A percentile compares a stretch with the other conserved stretches of the same genome.
These are phyloP conservation scores for Amblyopsis hoosieri DNA, from an alignment of 2,797 vertebrate species.

Conservation along the genomic window DNA sequence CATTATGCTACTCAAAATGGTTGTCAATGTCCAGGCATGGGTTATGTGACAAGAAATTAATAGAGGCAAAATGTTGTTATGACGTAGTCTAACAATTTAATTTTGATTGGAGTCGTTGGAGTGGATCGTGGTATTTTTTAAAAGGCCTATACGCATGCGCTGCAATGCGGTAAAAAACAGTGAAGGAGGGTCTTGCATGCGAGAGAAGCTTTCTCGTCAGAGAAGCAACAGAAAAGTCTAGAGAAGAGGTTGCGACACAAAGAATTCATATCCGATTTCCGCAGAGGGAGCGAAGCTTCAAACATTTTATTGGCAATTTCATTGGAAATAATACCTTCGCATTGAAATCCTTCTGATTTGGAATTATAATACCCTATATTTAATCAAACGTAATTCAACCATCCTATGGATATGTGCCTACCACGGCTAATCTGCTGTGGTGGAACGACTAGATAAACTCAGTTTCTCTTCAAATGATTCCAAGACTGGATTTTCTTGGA, in stretches of 20 bases:
- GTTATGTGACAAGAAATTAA: no score
- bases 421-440: conserved; percentile 37
- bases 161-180: conserved; percentile 69
- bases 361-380: conserved; percentile 39
- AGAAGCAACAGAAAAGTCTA: background rate
- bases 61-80: background rate
- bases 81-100: background rate
- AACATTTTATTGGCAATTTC: conserved; percentile 29
- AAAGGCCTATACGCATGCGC: conserved; percentile 64
- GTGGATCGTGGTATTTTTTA: conserved; percentile 1
- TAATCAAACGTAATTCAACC: conserved; percentile 48
- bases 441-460: conserved; percentile 64
- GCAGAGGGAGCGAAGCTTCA: conserved; percentile 16
- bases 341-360: conserved; percentile 48
- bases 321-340: conserved; percentile 42
- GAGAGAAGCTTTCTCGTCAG: background rate
- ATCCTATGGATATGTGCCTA: conserved; percentile 65
- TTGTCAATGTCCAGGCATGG: no score
- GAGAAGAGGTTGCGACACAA: background rate
- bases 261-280: background rate
- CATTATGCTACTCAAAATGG: no score
- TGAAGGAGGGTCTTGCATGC: conserved; percentile 28
- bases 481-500: conserved; percentile 68
- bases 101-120: background rate
- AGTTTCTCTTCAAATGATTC: conserved; percentile 53